Conservation (phyloP, 2,797 vertebrate species). For the Lateolabrax maculatus region DNA sequence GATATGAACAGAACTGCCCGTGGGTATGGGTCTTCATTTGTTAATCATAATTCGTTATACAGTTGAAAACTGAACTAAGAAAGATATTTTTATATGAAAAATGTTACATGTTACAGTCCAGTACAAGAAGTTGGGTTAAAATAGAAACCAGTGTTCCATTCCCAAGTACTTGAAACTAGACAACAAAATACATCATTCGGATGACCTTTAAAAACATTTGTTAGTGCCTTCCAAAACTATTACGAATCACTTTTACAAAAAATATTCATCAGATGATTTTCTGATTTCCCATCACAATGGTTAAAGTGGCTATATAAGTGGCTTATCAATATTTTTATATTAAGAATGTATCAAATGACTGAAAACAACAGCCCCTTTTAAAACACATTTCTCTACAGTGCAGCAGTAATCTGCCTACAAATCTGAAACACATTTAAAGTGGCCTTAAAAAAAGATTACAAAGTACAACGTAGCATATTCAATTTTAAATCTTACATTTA, state of each 20-base stretch:
- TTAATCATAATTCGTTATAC: not conserved
- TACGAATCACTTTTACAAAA: not conserved
- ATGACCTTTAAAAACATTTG: not conserved
- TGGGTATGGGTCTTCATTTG: not conserved
- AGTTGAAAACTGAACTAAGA: not conserved
- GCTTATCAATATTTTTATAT: no score
- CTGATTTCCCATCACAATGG: not conserved
- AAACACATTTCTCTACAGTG: no score
- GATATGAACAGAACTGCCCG: not conserved
- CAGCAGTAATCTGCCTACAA: no score
- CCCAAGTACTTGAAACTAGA: not conserved
- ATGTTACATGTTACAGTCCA: not conserved
- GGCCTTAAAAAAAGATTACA: no score
- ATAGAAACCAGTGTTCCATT: not conserved
- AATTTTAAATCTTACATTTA: no score
- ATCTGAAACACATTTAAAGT: no score
- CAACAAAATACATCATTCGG: not conserved
- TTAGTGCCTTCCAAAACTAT: not conserved
- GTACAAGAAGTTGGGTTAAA: not conserved
- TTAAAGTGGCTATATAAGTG: not conserved
- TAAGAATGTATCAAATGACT: no score
- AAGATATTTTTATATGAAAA: not conserved
- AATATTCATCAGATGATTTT: not conserved
- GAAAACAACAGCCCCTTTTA: no score
- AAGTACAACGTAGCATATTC: no score